Conservation (phyloP, 2,113 vertebrate species). For the Dasyurus viverrinus region DNA sequence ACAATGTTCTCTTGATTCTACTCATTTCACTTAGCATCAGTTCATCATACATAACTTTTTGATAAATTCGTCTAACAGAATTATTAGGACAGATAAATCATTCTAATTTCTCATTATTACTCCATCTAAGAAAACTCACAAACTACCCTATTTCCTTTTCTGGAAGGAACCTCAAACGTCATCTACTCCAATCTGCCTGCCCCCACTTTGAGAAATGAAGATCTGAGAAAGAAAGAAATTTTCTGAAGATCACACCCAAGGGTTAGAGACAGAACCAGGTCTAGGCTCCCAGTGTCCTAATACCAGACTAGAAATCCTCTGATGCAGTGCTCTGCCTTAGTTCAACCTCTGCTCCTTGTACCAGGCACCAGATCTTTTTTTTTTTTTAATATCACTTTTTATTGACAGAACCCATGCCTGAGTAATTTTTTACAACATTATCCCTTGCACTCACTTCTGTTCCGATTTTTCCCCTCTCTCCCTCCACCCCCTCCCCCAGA, state of each 20-base stretch:
- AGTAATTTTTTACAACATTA: too few relatives aligned
- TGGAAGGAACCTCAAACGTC: neutral
- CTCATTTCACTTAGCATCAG: too few relatives aligned
- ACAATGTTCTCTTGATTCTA: too few relatives aligned
- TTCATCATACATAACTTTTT: neutral
- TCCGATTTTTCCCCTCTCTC: too few relatives aligned
- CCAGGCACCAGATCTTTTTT: neutral
- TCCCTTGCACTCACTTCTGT: too few relatives aligned
- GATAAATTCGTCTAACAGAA: neutral
- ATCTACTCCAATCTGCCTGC: neutral
- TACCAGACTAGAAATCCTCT: neutral
- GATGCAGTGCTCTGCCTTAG: neutral
- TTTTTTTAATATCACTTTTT: too few relatives aligned
- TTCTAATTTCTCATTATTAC: neutral
- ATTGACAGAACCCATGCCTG: too few relatives aligned
- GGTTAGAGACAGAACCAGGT: neutral
- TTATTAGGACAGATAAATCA: neutral
- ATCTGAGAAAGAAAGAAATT: neutral
- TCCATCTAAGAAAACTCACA: neutral
- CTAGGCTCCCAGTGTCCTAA: neutral
- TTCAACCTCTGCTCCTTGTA: neutral
- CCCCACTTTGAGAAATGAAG: neutral
- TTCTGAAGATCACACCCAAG: neutral
- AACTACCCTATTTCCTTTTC: neutral
- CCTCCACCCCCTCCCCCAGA: too few relatives aligned